A percentile compares a stretch with the other conserved stretches of the same genome.
phyloP scores from a whole-genome alignment of 2,113 vertebrate genomes.

The Hippopotamus amphibius region DNA sequence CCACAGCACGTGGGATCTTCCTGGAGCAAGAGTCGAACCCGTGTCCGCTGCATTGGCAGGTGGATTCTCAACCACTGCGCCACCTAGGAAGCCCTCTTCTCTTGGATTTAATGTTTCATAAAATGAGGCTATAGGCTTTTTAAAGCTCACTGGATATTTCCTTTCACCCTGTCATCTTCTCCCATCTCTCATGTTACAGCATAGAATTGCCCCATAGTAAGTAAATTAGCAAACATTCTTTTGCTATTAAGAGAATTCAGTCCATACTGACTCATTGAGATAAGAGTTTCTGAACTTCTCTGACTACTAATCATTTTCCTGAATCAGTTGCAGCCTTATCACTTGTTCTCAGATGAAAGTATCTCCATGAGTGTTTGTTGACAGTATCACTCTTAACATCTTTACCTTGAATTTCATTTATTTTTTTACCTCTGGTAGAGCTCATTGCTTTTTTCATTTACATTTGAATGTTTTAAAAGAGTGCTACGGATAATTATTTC shows the following conservation, averaged over 20 bases:
- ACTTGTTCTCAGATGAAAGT: background rate
- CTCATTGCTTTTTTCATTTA: background rate
- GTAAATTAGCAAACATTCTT: background rate
- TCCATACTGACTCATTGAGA: background rate
- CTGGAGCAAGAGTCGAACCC: too few species aligned
- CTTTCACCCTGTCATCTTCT: background rate
- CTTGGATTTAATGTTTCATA: background rate
- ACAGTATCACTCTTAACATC: background rate
- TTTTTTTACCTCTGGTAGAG: background rate
- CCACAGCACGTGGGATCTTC: too few species aligned
- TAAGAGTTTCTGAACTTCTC: background rate
- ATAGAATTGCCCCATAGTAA: background rate
- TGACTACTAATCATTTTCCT: background rate
- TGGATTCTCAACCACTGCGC: too few species aligned
- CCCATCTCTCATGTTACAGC: background rate
- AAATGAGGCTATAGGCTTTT: background rate
- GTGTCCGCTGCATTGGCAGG: too few species aligned
- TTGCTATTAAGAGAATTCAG: background rate
- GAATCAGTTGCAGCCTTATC: background rate
- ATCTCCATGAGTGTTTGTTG: background rate
- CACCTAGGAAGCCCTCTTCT: background rate
- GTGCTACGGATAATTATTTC: background rate
- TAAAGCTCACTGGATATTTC: background rate
- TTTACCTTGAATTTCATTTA: background rate
- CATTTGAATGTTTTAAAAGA: conserved; percentile 35